Conservation (phyloP, 2,113 vertebrate species). For the Pachycephala philippinensis region DNA sequence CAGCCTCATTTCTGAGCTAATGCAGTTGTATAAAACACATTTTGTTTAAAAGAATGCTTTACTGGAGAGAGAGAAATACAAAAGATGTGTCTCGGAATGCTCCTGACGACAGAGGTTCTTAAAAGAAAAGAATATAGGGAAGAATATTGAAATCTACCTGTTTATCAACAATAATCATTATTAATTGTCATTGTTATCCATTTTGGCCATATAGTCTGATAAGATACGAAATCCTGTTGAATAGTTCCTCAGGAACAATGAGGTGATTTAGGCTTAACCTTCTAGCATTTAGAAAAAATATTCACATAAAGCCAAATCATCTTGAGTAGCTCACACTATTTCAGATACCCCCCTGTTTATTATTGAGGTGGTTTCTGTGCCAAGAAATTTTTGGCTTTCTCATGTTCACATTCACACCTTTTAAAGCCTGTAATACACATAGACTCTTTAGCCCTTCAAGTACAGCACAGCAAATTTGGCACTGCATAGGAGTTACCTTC, state of each 20-base stretch:
- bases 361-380: neutral
- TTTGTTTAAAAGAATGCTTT: neutral
- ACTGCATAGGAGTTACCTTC: neutral
- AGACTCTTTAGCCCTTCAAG: neutral
- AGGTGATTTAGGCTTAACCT: neutral
- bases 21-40: neutral
- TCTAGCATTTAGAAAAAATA: neutral
- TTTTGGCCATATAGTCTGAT: neutral
- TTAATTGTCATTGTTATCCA: neutral
- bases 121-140: neutral
- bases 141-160: neutral
- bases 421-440: neutral
- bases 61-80: neutral
- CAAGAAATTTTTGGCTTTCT: neutral
- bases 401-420: neutral
- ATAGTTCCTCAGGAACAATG: neutral
- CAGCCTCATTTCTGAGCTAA: neutral
- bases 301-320: neutral
- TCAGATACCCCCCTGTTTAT: rapidly evolving
- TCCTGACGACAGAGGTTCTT: neutral
- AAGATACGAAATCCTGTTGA: neutral
- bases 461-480: neutral
- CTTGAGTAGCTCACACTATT: neutral
- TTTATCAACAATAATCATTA: neutral
- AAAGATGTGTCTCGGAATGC: neutral